A percentile compares a stretch with the other conserved stretches of the same genome.
Conservation (phyloP, 2,888 invertebrate genomes). For the Zelleria hepariella region DNA sequence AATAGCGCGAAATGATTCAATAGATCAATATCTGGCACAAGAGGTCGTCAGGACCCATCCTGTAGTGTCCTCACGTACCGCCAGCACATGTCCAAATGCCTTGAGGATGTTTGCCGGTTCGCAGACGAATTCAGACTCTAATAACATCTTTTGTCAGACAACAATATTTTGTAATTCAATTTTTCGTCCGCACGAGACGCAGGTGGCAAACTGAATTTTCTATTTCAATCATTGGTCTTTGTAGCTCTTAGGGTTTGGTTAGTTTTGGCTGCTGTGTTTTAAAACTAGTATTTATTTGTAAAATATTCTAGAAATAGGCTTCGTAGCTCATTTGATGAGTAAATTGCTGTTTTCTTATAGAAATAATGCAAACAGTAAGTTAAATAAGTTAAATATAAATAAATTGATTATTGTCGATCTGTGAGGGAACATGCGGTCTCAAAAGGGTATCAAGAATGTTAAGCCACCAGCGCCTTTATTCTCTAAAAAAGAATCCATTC, state of each 20-base stretch:
- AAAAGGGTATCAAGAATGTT: no score
- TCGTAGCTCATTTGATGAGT: no score
- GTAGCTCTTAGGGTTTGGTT: neutral
- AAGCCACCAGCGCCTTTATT: no score
- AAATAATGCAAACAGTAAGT: no score
- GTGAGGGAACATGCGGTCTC: no score
- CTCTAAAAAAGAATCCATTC: no score
- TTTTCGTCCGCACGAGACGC: slow-evolving; percentile 5
- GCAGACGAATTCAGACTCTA: slow-evolving; percentile 21
- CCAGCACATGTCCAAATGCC: slow-evolving; percentile 18
- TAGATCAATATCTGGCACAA: slow-evolving; percentile 29
- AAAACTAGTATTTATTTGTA: no score
- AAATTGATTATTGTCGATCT: no score
- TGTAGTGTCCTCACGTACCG: slow-evolving; percentile 33
- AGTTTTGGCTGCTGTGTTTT: no score
- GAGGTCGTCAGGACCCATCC: slow-evolving; percentile 17
- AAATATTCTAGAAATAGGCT: no score
- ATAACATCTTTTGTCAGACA: slow-evolving; percentile 23
- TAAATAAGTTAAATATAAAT: no score
- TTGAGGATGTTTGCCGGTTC: slow-evolving; percentile 20
- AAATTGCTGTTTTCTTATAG: no score
- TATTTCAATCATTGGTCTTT: neutral
- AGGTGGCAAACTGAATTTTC: neutral
- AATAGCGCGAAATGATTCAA: slow-evolving; percentile 39
- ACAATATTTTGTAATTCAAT: slow-evolving; percentile 24